Evolutionary conservation across 1,140 invertebrate genomes (phyloP).

Genomic region (Drosophila takahashii): DNA sequence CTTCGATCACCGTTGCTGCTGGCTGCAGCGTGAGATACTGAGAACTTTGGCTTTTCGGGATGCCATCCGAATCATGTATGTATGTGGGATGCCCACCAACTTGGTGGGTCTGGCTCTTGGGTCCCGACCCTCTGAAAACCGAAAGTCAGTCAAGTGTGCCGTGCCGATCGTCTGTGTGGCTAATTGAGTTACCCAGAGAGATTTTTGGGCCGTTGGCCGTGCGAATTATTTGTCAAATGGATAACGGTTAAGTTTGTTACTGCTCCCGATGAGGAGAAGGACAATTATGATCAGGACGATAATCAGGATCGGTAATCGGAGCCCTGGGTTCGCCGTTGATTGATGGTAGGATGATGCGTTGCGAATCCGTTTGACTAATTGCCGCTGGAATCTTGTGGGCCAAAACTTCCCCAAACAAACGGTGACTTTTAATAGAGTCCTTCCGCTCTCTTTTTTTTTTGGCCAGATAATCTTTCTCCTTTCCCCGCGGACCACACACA

Average conservation of each 20-base stretch:
- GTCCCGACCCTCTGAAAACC: slow-evolving; percentile 24
- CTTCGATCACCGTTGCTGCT: slow-evolving; percentile 26
- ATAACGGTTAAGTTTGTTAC: slow-evolving; percentile 74
- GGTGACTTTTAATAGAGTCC: slow-evolving; percentile 41
- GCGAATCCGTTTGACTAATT: slow-evolving; percentile 76
- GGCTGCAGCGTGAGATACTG: slow-evolving; percentile 76
- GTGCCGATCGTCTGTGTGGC: slow-evolving; percentile 50
- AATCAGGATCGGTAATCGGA: slow-evolving; percentile 59
- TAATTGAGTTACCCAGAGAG: slow-evolving; percentile 75
- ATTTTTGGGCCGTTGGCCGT: slow-evolving; percentile 59
- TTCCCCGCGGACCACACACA: slow-evolving; percentile 65
- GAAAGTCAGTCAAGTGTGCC: slow-evolving; percentile 70
- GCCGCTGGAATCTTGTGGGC: slow-evolving; percentile 34
- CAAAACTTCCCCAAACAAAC: slow-evolving; percentile 72
- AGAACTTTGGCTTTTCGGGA: slow-evolving; percentile 18
- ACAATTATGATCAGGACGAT: slow-evolving; percentile 23
- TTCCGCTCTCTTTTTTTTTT: neutral
- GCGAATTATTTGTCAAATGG: slow-evolving; percentile 79
- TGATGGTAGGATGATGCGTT: slow-evolving; percentile 64
- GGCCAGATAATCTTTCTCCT: slow-evolving; percentile 44
- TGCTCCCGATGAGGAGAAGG: slow-evolving; percentile 29
- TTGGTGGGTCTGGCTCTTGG: slow-evolving; percentile 30
- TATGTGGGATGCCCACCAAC: slow-evolving; percentile 62
- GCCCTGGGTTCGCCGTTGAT: slow-evolving; percentile 41
- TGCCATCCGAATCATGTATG: neutral